These are phyloP conservation scores for Microplitis deprimator DNA, from an alignment of 2,888 invertebrate species.

Conservation along the genomic window DNA sequence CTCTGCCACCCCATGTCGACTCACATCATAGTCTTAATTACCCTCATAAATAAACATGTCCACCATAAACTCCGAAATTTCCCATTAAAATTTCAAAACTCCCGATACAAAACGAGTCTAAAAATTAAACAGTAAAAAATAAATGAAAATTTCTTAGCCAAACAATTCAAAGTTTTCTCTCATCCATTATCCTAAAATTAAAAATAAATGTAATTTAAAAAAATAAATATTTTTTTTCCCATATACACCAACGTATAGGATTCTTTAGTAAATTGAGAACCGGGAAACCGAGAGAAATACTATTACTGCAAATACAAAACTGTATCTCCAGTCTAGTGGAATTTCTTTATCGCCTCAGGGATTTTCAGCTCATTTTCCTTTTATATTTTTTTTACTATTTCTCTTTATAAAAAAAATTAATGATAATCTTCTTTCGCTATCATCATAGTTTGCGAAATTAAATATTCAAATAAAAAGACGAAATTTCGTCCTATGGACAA, in stretches of 20 bases:
- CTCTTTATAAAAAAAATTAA: background rate
- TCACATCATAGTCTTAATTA: too few relatives aligned
- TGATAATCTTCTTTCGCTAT: background rate
- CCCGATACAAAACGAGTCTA: too few relatives aligned
- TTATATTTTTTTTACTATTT: background rate
- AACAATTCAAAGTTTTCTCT: too few relatives aligned
- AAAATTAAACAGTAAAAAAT: too few relatives aligned
- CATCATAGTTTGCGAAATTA: background rate
- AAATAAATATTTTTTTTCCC: background rate
- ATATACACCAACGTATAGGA: background rate
- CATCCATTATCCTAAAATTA: too few relatives aligned
- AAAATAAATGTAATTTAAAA: background rate
- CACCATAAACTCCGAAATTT: too few relatives aligned
- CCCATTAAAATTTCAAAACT: too few relatives aligned
- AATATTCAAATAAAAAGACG: too few relatives aligned
- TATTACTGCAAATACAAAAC: background rate
- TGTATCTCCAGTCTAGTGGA: background rate
- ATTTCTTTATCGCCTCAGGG: constrained; percentile 4
- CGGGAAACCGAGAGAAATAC: constrained; percentile 12
- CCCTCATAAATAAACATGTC: too few relatives aligned
- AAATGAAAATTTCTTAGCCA: too few relatives aligned
- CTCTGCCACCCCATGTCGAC: too few relatives aligned
- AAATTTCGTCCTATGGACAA: too few relatives aligned
- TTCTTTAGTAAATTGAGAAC: background rate
- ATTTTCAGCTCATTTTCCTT: background rate